Evolutionary conservation across 2,888 invertebrate species (phyloP).

Genomic region (Ophioninae sp.): DNA sequence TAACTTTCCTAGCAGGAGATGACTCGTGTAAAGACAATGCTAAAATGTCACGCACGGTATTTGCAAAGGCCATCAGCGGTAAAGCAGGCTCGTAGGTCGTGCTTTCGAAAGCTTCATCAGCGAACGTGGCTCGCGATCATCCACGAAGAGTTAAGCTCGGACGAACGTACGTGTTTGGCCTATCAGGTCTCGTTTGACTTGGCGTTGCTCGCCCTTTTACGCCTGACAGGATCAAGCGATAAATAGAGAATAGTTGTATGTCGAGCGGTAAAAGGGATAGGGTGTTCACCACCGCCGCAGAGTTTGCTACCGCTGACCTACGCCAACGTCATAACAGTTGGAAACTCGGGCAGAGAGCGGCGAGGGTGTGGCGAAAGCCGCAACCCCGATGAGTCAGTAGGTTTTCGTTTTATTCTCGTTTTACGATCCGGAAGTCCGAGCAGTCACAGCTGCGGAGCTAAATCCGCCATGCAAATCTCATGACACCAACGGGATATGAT

Average conservation of each 20-base stretch:
- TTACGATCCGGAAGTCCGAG: neutral
- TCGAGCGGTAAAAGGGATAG: conserved; percentile 5
- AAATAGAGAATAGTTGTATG: conserved; percentile 41
- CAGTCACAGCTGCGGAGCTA: neutral
- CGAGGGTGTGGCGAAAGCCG: conserved; percentile 8
- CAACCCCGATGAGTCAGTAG: conserved; percentile 22
- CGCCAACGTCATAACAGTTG: conserved; percentile 42
- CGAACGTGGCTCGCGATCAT: conserved; percentile 22
- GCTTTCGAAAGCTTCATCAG: conserved; percentile 18
- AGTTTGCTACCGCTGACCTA: conserved; percentile 51
- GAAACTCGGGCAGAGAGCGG: conserved; percentile 18
- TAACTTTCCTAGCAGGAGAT: neutral
- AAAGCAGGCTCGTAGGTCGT: conserved; percentile 23
- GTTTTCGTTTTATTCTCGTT: conserved; percentile 23
- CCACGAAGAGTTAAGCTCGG: conserved; percentile 42
- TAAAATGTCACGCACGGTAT: neutral
- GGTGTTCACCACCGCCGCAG: conserved; percentile 22
- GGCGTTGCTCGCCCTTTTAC: conserved; percentile 42
- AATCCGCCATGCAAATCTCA: neutral
- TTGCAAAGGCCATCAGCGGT: neutral
- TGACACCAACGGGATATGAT: neutral
- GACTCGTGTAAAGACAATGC: neutral
- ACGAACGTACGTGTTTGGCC: conserved; percentile 25
- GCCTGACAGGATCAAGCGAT: conserved; percentile 46
- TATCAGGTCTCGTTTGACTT: conserved; percentile 50